Percentiles rank a stretch among this genome's conserved stretches.
phyloP scores from a whole-genome alignment of 2,888 invertebrate species.

The Noctua janthe region DNA sequence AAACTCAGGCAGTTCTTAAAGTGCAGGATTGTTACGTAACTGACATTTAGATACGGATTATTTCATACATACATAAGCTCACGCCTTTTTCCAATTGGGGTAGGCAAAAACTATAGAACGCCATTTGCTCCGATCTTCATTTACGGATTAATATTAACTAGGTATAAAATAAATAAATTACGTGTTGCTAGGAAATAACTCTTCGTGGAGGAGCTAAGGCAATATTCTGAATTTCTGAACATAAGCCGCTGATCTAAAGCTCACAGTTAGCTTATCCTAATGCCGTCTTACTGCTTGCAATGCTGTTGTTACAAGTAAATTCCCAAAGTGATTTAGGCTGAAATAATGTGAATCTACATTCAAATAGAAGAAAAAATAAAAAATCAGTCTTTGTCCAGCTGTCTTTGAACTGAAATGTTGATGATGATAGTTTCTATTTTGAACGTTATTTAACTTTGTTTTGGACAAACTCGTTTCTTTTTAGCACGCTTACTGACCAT shows the following conservation, averaged over 20 bases:
- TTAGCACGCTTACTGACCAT: slow-evolving; percentile 6
- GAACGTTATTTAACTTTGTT: not conserved
- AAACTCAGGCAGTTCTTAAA: slow-evolving; percentile 4
- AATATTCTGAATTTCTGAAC: not conserved
- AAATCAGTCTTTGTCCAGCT: too few relatives aligned
- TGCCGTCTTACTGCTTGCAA: not conserved
- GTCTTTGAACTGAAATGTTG: not conserved
- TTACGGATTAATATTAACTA: not conserved
- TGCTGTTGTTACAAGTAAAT: not conserved
- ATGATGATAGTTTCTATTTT: not conserved
- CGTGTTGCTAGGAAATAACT: not conserved
- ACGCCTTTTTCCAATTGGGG: not conserved
- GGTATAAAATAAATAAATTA: not conserved
- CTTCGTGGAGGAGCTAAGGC: not conserved
- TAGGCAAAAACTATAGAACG: not conserved
- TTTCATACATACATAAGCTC: not conserved
- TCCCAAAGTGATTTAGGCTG: not conserved
- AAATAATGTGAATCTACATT: not conserved
- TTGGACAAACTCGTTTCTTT: slow-evolving; percentile 1
- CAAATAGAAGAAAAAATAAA: not conserved
- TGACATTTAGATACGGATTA: not conserved
- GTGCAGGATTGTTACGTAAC: not conserved
- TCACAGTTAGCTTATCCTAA: not conserved
- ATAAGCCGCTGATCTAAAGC: not conserved
- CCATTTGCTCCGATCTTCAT: not conserved